Percentiles rank a stretch among this genome's conserved stretches.
Conservation (phyloP, 1,140 invertebrate species). For the Sycophila sp. region DNA sequence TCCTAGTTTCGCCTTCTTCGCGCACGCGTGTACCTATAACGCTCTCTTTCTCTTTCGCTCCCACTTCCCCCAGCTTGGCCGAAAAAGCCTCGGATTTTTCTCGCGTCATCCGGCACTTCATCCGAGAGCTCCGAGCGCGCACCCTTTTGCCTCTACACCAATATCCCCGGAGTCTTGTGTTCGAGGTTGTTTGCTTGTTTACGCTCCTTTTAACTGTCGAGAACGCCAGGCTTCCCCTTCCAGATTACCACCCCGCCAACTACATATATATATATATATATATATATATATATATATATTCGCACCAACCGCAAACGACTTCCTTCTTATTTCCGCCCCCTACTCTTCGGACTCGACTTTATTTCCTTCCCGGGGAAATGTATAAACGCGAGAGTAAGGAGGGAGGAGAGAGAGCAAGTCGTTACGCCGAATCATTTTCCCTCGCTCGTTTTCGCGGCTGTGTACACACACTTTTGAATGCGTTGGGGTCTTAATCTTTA, state of each 20-base stretch:
- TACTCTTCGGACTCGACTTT: not conserved
- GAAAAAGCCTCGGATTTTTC: slow-evolving; percentile 39
- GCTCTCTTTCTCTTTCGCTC: slow-evolving; percentile 11
- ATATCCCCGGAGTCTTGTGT: slow-evolving; percentile 39
- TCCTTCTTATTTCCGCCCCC: not conserved
- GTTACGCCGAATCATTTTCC: slow-evolving; percentile 27
- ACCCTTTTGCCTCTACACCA: slow-evolving; percentile 4
- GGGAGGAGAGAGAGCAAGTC: not conserved
- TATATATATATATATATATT: not conserved
- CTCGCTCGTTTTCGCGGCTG: slow-evolving; percentile 5
- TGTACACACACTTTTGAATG: slow-evolving; percentile 22
- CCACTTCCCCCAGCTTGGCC: slow-evolving; percentile 1
- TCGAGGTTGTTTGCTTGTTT: slow-evolving; percentile 46
- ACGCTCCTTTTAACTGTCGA: slow-evolving; percentile 44
- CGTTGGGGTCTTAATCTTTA: slow-evolving; percentile 15
- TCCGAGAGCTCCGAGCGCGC: not conserved
- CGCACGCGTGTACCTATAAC: slow-evolving; percentile 16
- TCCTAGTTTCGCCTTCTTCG: slow-evolving; percentile 21
- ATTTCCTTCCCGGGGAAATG: not conserved
- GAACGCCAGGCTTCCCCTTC: slow-evolving; percentile 30
- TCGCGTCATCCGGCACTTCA: slow-evolving; percentile 45
- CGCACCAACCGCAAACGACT: not conserved
- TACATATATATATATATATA: not conserved
- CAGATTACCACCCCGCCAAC: no score
- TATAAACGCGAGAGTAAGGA: slow-evolving; percentile 13